These are phyloP conservation scores for Trichomycterus rosablanca DNA, from an alignment of 2,113 vertebrate genomes.

Conservation along the genomic window DNA sequence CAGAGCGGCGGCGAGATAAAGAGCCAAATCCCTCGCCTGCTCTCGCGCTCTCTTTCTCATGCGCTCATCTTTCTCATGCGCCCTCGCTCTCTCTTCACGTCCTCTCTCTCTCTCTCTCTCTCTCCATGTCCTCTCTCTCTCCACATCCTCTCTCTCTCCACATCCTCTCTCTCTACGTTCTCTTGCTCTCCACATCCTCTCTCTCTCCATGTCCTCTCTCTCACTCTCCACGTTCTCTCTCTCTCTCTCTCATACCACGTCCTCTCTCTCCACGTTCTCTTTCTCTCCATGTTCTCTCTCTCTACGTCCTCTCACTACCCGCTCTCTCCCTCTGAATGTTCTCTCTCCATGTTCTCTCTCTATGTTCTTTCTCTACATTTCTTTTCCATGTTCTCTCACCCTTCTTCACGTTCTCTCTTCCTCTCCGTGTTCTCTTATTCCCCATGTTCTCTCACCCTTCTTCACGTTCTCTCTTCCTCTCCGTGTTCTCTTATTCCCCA, in stretches of 20 bases:
- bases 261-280: not conserved
- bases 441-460: not conserved
- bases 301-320: not conserved
- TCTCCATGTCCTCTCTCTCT: not conserved
- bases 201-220: not conserved
- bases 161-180: not conserved
- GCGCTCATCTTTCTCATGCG: not conserved
- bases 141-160: not conserved
- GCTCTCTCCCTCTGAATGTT: not conserved
- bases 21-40: slow-evolving; percentile 34
- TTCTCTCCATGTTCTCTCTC: not conserved
- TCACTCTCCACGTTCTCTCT: not conserved
- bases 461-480: not conserved
- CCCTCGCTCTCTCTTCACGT: not conserved
- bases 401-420: not conserved
- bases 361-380: not conserved
- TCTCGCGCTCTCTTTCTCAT: not conserved
- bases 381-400: no score
- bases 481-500: no score
- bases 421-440: no score
- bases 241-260: not conserved
- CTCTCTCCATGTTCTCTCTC: not conserved
- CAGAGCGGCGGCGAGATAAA: slow-evolving; percentile 44
- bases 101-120: not conserved
- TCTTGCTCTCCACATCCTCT: no score